Conservation (phyloP, 92 coral and sea anemone genomes). For the Porites cylindrica region DNA sequence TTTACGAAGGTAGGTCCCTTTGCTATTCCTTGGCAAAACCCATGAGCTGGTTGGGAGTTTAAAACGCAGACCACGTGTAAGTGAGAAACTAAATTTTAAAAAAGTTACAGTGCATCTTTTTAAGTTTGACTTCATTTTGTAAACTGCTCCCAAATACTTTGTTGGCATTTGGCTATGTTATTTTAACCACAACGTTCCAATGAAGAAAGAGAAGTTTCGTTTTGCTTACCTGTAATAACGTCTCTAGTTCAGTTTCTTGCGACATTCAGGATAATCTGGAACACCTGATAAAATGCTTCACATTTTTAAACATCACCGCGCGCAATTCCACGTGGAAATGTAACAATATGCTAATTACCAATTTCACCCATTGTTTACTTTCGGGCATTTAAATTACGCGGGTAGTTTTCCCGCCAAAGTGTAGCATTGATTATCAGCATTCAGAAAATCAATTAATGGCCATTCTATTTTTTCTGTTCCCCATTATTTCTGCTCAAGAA, state of each 20-base stretch:
- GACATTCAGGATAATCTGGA: not conserved
- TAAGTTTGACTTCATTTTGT: not conserved
- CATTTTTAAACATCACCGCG: not conserved
- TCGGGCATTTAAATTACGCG: not conserved
- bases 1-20: not conserved
- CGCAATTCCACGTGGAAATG: slow-evolving; percentile 34
- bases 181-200: not conserved
- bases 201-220: not conserved
- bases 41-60: too few relatives aligned
- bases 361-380: slow-evolving; percentile 20
- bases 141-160: not conserved
- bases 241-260: not conserved
- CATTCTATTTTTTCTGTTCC: too few relatives aligned
- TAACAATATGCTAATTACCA: not conserved
- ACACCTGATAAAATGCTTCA: not conserved
- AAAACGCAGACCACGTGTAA: not conserved
- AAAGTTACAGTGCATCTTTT: not conserved
- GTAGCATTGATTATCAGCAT: not conserved
- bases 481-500: too few relatives aligned
- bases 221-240: slow-evolving; percentile 14
- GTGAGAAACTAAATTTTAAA: not conserved
- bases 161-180: not conserved
- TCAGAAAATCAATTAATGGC: too few relatives aligned
- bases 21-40: not conserved
- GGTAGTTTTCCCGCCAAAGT: not conserved